Evolutionary conservation across 1,140 invertebrate species (phyloP), one percentile per base, ranked within the genome.

Genomic region (Orchestia grillus): DNA sequence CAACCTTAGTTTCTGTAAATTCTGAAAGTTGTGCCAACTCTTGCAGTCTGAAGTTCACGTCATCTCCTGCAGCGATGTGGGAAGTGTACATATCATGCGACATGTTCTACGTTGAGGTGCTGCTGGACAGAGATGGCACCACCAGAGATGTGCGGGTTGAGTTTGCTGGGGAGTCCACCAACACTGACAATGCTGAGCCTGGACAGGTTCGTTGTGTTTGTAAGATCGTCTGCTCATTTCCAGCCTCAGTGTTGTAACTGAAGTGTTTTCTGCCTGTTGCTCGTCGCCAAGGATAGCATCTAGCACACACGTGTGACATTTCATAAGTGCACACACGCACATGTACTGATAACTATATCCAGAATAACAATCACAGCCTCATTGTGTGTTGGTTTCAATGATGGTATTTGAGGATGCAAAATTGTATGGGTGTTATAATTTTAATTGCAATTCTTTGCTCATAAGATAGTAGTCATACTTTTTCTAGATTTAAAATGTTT

Each of bases 71-170:
- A 97, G 98, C 98, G 88, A 98, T 98, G 43, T 44, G 44, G 41
- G 77, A 98, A 98, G 97, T 98, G 96, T 99, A 99, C 97, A 99
- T 99, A 97, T 99, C 98, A 44, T 99, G 99, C 0, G 99, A 99
- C 97, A 99, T 99, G 99, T 99, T 99, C 97, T 99, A 99, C 97
- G 98, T 99, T 96, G 99, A 99, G 98, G 98, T 99, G 96, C 97
- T 99, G 62, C 97, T 99, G 53, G 98, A 99, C 97, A 97, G 98
- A 0, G 98, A 98, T 96, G 99, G 99, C 88, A 98, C 98, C 91
- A 98, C 99, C 0, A 98, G 98, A 97, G 99, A 99, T 98, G 99
- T 99, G 0, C 99, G 99, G 97, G 98, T 99, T 97, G 98, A 99
- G 97, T 99, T 99, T 97, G 98, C 99, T 97, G 98, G 98, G 97